Base-by-base conservation (phyloP, 2,797 vertebrate genomes). In the Brachymystax lenok region DNA sequence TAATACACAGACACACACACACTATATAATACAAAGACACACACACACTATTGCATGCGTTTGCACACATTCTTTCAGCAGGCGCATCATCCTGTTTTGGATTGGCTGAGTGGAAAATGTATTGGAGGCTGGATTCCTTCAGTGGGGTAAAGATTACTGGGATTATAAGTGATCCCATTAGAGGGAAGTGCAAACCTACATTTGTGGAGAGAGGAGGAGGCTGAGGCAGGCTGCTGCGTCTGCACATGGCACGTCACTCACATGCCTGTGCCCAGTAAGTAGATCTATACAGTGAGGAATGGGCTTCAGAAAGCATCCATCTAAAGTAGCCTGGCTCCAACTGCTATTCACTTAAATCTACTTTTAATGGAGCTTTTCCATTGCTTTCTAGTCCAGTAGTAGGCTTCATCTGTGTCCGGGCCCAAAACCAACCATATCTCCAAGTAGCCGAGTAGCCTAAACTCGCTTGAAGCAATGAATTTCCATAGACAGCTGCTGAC, bases 131-230 rank as follows among this genome's bases (percentile, higher is more conserved):
- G 21, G 59, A 61, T 61, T 61, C 21, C 59, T 61, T n/a, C 10
- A 12, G 59, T 21, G 59, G 59, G 80, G 78, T 82, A 74, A 78
- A 78, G 79, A 86, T 80, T 83, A 85, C 83, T 81, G 76, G 79
- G 82, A 77, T 86, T 88, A 82, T 86, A 83, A 88, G 85, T 83
- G 86, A 88, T 88, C 84, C 79, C 83, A 86, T 88, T 88, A 85
- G 75, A 75, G 74, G 74, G 80, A 86, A 86, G 83, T 76, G 75
- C 79, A 75, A 85, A 24, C 21, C 59, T 61, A 61, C 59, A 61
- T 61, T 24, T 61, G 59, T 21, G 59, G 59, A 12, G n/a, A 24
- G 21, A 24, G 40, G 59, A 21, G 14, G 7, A 61, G 59, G 59
- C 59, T 59, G 56, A 7, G 19, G 56, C 17, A 17, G 54, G 16